phyloP scores from a whole-genome alignment of 2,888 invertebrate genomes.

The Salpingus planirostris region DNA sequence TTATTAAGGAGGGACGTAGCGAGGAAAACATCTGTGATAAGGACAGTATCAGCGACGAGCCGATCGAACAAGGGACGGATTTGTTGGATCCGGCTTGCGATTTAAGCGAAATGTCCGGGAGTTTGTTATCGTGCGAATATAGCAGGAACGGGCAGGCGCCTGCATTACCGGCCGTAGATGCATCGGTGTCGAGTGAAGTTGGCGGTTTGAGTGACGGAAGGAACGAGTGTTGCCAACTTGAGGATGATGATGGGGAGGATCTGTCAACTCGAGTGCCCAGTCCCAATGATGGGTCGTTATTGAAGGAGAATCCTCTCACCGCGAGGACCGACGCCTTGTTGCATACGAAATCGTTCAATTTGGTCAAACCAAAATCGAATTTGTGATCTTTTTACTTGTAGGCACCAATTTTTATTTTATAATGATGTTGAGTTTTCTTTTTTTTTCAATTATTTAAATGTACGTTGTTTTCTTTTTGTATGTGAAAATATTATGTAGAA shows the following conservation, averaged over 20 bases:
- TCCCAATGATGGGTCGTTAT: neutral
- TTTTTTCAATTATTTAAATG: neutral
- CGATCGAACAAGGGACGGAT: constrained; percentile 38
- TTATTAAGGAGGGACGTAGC: constrained; percentile 10
- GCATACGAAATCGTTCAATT: constrained; percentile 38
- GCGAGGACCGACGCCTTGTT: constrained; percentile 37
- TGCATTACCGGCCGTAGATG: neutral
- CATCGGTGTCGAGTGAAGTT: neutral
- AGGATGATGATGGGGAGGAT: constrained; percentile 1
- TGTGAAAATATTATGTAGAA: neutral
- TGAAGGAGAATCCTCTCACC: constrained; percentile 18
- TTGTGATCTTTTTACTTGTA: constrained; percentile 12
- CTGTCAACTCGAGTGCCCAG: too few species aligned
- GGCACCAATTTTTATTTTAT: neutral
- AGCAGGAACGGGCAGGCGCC: neutral
- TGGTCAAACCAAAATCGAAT: constrained; percentile 34
- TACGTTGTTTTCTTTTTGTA: neutral
- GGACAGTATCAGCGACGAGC: constrained; percentile 15
- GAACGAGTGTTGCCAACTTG: neutral
- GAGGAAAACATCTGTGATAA: constrained; percentile 13
- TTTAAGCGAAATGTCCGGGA: constrained; percentile 10
- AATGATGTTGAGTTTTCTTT: too few species aligned
- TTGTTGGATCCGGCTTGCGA: constrained; percentile 26
- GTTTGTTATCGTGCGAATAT: neutral
- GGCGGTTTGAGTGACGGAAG: neutral